These are phyloP conservation scores for Rhodeus uyekii DNA, from an alignment of 2,797 vertebrate genomes.

Conservation along the genomic window DNA sequence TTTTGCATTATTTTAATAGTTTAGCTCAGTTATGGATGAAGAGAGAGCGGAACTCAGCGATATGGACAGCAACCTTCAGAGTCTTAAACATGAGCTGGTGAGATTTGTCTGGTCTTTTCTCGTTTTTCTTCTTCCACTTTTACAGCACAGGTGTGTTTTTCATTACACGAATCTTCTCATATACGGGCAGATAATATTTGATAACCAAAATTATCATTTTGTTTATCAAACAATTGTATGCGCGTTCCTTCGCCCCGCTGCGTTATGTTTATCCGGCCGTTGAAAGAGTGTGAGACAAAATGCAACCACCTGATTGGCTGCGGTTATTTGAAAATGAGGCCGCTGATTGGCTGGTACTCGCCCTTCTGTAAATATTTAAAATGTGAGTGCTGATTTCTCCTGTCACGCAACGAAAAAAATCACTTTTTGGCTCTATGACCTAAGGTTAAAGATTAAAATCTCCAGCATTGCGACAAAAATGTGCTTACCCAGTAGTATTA, in stretches of 20 bases:
- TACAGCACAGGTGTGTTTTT: neutral
- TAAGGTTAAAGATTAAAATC: neutral
- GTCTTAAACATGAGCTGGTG: slow-evolving; percentile 61
- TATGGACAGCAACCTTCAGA: slow-evolving; percentile 54
- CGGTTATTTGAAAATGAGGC: slow-evolving; percentile 43
- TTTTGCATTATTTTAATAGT: neutral
- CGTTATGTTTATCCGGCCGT: neutral
- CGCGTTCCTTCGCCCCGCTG: neutral
- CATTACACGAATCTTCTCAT: neutral
- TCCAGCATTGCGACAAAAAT: neutral
- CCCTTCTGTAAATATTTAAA: neutral
- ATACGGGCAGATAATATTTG: neutral
- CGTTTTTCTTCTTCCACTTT: neutral
- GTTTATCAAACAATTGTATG: neutral
- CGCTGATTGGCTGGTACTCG: slow-evolving; percentile 42
- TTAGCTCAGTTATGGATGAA: neutral
- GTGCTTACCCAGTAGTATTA: neutral
- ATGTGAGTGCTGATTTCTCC: neutral
- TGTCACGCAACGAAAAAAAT: neutral
- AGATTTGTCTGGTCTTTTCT: neutral
- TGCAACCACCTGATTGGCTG: slow-evolving; percentile 3
- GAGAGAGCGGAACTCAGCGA: slow-evolving; percentile 28
- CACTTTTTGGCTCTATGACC: neutral
- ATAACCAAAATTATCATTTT: neutral
- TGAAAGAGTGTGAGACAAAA: neutral